Base-by-base conservation (phyloP, 2,797 vertebrate genomes). In the Epinephelus malabaricus region DNA sequence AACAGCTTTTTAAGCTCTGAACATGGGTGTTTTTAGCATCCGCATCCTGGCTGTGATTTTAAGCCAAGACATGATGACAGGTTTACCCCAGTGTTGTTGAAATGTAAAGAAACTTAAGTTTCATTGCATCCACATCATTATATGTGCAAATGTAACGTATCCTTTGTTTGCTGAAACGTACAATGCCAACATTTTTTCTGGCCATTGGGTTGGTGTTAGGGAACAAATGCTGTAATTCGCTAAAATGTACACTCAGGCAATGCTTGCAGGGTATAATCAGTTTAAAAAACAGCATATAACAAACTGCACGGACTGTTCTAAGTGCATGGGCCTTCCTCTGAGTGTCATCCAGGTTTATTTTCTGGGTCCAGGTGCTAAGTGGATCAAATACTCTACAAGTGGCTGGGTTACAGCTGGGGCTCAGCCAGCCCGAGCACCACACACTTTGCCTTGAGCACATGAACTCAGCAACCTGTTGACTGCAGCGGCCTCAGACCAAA, bases 381-480 rank as follows among this genome's bases (percentile, higher is more conserved):
- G 55, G 82, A 87, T 86, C 79, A 74, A 71, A 87, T 87, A 75
- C 45, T 80, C 68, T 67, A 23, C 80, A 82, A 69, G 75, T 71
- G 82, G 79, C 82, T 23, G 74, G 72, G 79, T 67, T 89, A 87
- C 88, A 91, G 73, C 69, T 84, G 86, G 77, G 30, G 11, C 68
- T 65, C 25, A 7, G 59, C 87, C 90, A 86, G 78, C 15, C 23
- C 2, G 58, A 54, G 60, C 70, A 30, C 64, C 56, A 76, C 84
- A 64, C 81, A 51, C 19, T 23, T 62, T 11, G 60, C 66, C 71
- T 49, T 8, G 55, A 75, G 71, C 61, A 51, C 69, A 82, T 85
- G 88, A 92, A 88, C 89, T 49, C 84, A 65, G 53, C 61, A 86
- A 84, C 87, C 86, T 55, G 66, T 62, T 34, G 76, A 53, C 76